phyloP scores from a whole-genome alignment of 1,140 invertebrate genomes.

The Neodiprion pinetum region DNA sequence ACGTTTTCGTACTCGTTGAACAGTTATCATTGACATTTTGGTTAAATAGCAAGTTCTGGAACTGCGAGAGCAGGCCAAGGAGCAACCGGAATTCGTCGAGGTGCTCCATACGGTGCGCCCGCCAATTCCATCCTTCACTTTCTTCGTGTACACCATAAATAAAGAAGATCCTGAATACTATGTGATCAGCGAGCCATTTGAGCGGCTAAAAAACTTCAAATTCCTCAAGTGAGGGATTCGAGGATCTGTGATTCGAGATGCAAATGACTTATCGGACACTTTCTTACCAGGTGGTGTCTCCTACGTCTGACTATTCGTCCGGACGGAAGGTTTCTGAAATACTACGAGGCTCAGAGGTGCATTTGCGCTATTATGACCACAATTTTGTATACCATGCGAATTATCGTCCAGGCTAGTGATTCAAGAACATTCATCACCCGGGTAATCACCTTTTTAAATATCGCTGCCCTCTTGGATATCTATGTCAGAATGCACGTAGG shows the following conservation, averaged over 20 bases:
- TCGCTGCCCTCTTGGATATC: slow-evolving; percentile 34
- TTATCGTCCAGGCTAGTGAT: neutral
- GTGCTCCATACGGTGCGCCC: neutral
- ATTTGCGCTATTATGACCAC: neutral
- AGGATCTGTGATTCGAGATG: no score
- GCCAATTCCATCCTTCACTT: neutral
- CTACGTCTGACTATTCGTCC: neutral
- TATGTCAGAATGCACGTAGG: slow-evolving; percentile 55
- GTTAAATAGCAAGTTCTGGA: neutral
- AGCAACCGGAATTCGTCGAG: neutral
- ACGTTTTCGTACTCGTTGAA: neutral
- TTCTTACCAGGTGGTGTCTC: neutral
- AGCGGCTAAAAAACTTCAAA: neutral
- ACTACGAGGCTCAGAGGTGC: slow-evolving; percentile 1
- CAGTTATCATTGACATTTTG: neutral
- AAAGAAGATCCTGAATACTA: slow-evolving; percentile 5
- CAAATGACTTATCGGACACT: neutral
- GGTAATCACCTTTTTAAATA: neutral
- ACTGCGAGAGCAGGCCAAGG: neutral
- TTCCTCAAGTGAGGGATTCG: neutral
- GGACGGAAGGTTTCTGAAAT: neutral
- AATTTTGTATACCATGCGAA: neutral
- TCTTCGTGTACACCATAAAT: neutral
- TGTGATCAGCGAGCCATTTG: slow-evolving; percentile 2
- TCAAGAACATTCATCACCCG: neutral